Conservation (phyloP, 1,140 invertebrate species). For the Drosophila pachea region DNA sequence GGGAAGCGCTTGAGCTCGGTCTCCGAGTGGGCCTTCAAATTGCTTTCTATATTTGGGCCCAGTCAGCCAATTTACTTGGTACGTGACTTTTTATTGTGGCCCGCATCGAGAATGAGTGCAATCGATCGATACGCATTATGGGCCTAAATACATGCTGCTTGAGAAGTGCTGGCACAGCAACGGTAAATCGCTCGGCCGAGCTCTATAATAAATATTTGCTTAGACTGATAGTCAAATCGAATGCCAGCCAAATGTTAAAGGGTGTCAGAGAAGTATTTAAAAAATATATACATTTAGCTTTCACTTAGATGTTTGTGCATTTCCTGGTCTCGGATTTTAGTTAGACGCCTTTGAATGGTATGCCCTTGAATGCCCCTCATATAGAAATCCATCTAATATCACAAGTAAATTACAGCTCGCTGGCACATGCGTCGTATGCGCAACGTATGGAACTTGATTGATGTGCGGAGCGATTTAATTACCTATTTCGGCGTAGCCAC, state of each 20-base stretch:
- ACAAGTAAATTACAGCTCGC: background rate
- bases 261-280: no score
- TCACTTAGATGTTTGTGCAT: no score
- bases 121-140: conserved; percentile 43
- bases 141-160: conserved; percentile 25
- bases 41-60: conserved; percentile 37
- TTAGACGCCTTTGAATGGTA: no score
- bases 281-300: no score
- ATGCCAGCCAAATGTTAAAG: no score
- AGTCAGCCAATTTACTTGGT: conserved; percentile 28
- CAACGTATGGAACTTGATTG: conserved; percentile 27
- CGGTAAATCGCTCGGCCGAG: no score
- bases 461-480: conserved; percentile 11
- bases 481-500: background rate
- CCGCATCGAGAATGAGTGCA: conserved; percentile 31
- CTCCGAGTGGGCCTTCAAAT: conserved; percentile 18
- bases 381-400: background rate
- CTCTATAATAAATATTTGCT: no score
- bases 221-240: no score
- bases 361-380: conserved; percentile 35
- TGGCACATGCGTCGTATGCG: conserved; percentile 35
- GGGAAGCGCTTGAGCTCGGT: no score
- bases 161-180: conserved; percentile 9
- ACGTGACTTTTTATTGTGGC: conserved; percentile 40
- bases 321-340: background rate